These are phyloP conservation scores for Dufourea novaeangliae DNA, from an alignment of 1,140 invertebrate genomes.

Conservation along the genomic window DNA sequence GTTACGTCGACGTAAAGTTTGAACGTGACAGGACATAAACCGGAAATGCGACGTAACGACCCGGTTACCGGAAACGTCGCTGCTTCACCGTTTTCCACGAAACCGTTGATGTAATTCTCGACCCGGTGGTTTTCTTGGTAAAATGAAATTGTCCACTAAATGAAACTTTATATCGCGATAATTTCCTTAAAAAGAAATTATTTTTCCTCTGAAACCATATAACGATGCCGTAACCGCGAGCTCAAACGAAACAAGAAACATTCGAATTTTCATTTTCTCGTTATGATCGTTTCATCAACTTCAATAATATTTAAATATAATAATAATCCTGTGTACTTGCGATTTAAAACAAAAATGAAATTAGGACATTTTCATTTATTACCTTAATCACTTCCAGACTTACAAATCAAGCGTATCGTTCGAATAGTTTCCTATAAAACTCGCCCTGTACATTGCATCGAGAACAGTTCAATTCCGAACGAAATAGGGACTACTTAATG, in stretches of 20 bases:
- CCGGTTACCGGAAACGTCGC: slow-evolving; percentile 20
- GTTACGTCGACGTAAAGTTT: slow-evolving; percentile 27
- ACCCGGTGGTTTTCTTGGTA: background rate
- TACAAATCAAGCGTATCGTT: background rate
- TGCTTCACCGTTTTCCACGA: background rate
- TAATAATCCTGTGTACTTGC: no score
- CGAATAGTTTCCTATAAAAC: background rate
- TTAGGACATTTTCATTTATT: no score
- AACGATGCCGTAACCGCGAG: no score
- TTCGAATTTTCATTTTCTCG: no score
- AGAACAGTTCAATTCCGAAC: background rate
- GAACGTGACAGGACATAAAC: slow-evolving; percentile 18
- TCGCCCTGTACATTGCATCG: background rate
- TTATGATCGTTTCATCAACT: no score
- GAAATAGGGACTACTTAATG: background rate
- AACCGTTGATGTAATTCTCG: background rate
- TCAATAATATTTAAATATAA: no score
- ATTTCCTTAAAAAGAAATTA: slow-evolving; percentile 29
- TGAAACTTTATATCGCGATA: background rate
- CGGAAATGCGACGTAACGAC: slow-evolving; percentile 8
- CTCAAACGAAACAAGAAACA: no score
- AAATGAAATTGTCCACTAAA: slow-evolving; percentile 27
- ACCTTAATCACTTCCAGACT: no score
- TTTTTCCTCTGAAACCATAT: slow-evolving; percentile 8
- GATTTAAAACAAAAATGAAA: no score